A percentile compares a stretch with the other conserved stretches of the same genome.
phyloP scores from a whole-genome alignment of 2,888 invertebrate genomes.

The Torymus tubicola region DNA sequence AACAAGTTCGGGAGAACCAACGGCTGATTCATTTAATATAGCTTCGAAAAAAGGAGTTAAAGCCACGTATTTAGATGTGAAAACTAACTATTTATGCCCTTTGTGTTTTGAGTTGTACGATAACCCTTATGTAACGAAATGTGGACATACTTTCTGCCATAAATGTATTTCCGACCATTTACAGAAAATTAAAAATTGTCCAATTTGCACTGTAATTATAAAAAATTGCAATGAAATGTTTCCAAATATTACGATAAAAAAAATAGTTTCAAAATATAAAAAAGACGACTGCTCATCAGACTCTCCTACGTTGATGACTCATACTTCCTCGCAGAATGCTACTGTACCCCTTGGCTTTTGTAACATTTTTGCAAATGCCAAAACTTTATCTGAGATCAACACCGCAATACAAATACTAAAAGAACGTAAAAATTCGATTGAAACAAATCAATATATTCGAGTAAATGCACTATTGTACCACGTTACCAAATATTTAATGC shows the following conservation, averaged over 20 bases:
- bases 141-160: conserved; percentile 95
- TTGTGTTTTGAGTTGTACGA: conserved; percentile 93
- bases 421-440: too few species aligned
- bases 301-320: conserved; percentile 66
- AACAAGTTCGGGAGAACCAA: conserved; percentile 31
- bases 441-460: too few species aligned
- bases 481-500: too few species aligned
- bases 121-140: conserved; percentile 93
- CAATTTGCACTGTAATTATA: conserved; percentile 87
- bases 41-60: conserved; percentile 79
- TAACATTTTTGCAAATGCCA: too few species aligned
- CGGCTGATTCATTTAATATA: conserved; percentile 20
- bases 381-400: too few species aligned
- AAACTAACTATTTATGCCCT: conserved; percentile 84
- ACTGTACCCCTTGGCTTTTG: conserved; percentile 55
- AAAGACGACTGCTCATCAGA: conserved; percentile 62
- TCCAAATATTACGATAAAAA: conserved; percentile 91
- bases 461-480: too few species aligned
- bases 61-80: conserved; percentile 83
- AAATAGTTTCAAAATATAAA: conserved; percentile 86
- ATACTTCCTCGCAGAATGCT: conserved; percentile 73
- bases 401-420: too few species aligned
- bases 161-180: conserved; percentile 86
- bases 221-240: conserved; percentile 85
- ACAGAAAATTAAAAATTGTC: conserved; percentile 84